Conservation (phyloP, 2,888 invertebrate genomes). For the Macrophya alboannulata region DNA sequence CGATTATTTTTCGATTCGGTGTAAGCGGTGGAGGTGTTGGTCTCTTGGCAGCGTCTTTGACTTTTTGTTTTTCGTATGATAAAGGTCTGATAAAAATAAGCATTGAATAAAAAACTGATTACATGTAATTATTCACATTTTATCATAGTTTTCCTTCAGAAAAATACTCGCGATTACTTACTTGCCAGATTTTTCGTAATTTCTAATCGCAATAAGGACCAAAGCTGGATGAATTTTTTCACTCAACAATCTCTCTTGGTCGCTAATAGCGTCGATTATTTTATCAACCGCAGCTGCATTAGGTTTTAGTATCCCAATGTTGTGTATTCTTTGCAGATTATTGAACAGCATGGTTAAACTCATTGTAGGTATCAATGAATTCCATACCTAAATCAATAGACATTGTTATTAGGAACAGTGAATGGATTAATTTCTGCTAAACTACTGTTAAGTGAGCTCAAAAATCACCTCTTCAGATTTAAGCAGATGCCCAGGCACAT, state of each 20-base stretch:
- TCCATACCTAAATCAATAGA: constrained; percentile 82
- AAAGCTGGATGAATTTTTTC: constrained; percentile 82
- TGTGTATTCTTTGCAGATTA: constrained; percentile 84
- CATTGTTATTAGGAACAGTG: not conserved
- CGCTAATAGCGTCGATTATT: constrained; percentile 81
- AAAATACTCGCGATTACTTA: constrained; percentile 75
- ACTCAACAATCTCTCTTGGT: constrained; percentile 79
- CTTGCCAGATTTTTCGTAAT: constrained; percentile 85
- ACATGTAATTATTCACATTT: constrained; percentile 25
- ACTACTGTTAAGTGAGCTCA: constrained; percentile 35
- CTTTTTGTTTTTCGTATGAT: constrained; percentile 72
- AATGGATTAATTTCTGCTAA: constrained; percentile 10
- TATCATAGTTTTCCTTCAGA: not conserved
- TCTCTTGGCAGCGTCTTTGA: constrained; percentile 69
- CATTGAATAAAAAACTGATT: constrained; percentile 31
- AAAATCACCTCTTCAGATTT: constrained; percentile 84
- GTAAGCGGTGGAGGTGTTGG: constrained; percentile 64
- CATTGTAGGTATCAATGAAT: constrained; percentile 83
- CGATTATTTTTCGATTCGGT: constrained; percentile 76
- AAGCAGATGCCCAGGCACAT: constrained; percentile 86
- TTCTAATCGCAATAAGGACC: constrained; percentile 83
- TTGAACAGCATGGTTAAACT: constrained; percentile 81
- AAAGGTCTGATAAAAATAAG: constrained; percentile 66
- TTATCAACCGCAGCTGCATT: constrained; percentile 81
- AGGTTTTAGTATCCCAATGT: constrained; percentile 83